phyloP scores from a whole-genome alignment of 2,888 invertebrate genomes.

The Eristalinus aeneus region DNA sequence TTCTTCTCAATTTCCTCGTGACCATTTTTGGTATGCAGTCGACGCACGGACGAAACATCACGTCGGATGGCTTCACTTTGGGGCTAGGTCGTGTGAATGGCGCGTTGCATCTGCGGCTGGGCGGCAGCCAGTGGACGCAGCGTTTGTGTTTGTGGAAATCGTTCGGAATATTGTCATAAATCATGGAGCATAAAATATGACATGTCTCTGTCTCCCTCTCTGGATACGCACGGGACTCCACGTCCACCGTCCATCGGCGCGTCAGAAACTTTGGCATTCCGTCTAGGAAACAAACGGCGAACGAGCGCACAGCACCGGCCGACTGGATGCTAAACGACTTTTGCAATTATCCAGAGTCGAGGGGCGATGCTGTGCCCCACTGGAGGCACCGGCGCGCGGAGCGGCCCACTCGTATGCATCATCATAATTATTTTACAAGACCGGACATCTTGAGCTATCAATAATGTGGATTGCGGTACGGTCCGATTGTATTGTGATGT shows the following conservation, averaged over 20 bases:
- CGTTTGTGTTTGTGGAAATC: constrained; percentile 48
- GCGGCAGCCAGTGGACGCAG: constrained; percentile 30
- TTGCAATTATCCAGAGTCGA: constrained; percentile 68
- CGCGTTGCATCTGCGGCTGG: constrained; percentile 2
- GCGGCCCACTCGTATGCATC: constrained; percentile 52
- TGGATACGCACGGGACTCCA: constrained; percentile 64
- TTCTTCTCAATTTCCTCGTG: constrained; percentile 55
- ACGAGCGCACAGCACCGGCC: constrained; percentile 22
- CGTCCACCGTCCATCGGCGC: neutral
- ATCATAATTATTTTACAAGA: constrained; percentile 71
- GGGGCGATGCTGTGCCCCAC: neutral
- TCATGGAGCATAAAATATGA: constrained; percentile 69
- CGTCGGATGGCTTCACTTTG: constrained; percentile 45
- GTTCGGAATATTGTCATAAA: constrained; percentile 66
- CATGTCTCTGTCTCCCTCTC: constrained; percentile 37
- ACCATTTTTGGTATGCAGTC: constrained; percentile 60
- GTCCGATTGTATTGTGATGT: constrained; percentile 62
- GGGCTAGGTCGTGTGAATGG: constrained; percentile 62
- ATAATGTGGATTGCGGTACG: constrained; percentile 60
- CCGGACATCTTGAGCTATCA: constrained; percentile 71
- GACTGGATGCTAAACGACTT: constrained; percentile 69
- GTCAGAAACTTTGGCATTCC: constrained; percentile 64
- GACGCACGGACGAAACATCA: constrained; percentile 31
- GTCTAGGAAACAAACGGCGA: constrained; percentile 35
- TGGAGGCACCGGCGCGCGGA: neutral